Conservation (phyloP, 2,797 vertebrate species). For the Eulemur coronatus region DNA sequence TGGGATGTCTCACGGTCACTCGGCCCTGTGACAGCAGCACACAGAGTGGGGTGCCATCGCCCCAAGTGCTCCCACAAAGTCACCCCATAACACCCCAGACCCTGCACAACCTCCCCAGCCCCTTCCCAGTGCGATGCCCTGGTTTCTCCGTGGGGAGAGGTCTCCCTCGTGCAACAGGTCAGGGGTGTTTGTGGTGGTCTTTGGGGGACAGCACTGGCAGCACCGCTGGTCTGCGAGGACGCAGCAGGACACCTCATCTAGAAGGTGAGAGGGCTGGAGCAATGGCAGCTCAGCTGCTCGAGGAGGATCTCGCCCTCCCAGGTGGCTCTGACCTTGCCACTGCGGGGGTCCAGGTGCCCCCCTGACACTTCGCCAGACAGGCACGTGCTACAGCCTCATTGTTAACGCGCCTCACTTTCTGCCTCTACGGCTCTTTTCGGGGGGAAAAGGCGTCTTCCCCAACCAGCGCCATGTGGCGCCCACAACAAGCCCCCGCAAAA, state of each 20-base stretch:
- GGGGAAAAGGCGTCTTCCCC: background rate
- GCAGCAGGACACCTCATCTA: background rate
- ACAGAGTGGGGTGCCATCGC: background rate
- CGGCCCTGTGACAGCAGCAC: background rate
- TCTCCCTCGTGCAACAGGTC: background rate
- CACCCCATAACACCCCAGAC: background rate
- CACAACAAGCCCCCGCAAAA: background rate
- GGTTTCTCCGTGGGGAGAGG: background rate
- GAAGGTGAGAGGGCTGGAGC: background rate
- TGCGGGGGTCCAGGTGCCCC: background rate
- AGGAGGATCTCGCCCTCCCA: background rate
- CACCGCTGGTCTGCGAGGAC: background rate
- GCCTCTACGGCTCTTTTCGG: background rate
- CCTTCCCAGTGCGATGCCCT: background rate
- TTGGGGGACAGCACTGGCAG: background rate
- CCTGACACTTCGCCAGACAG: background rate
- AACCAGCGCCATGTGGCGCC: background rate
- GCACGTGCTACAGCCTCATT: accelerated
- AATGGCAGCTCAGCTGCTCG: background rate
- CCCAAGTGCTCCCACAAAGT: background rate
- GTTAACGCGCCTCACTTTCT: background rate
- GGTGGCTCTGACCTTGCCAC: too few relatives aligned
- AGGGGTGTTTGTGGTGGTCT: background rate
- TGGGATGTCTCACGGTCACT: background rate
- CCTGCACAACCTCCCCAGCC: background rate